Percentiles rank a stretch among this genome's conserved stretches.
Evolutionary conservation across 2,888 invertebrate species (phyloP).

Genomic region (Trachelus iudaicus): DNA sequence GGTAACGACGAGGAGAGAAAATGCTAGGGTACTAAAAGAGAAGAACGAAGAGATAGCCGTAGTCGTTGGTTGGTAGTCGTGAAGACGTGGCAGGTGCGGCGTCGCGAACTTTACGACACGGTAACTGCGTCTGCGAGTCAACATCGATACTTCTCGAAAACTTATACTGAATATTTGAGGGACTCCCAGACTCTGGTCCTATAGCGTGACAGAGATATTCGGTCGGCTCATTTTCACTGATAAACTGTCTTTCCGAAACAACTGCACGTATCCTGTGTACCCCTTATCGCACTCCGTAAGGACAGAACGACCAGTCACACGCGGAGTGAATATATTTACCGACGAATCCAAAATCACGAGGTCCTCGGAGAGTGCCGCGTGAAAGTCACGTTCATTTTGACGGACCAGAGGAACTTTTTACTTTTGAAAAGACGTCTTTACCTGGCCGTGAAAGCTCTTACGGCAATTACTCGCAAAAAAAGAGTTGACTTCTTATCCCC

Average conservation of each 20-base stretch:
- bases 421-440: not conserved
- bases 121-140: constrained; percentile 17
- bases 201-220: not conserved
- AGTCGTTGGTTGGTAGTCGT: not conserved
- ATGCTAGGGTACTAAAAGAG: not conserved
- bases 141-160: not conserved
- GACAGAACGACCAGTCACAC: not conserved
- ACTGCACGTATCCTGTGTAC: not conserved
- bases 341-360: not conserved
- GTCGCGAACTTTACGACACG: constrained; percentile 24
- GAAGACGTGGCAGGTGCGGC: not conserved
- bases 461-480: not conserved
- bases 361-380: too few species aligned
- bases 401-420: not conserved
- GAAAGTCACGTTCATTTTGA: too few species aligned
- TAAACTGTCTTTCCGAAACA: not conserved
- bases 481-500: not conserved
- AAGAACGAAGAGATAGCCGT: not conserved
- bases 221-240: not conserved
- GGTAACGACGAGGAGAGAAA: not conserved
- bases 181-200: not conserved
- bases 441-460: not conserved
- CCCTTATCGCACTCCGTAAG: not conserved
- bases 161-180: constrained; percentile 3
- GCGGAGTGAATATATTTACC: not conserved